Evolutionary conservation across 2,888 invertebrate genomes (phyloP).

Genomic region (Epinotia demarniana): DNA sequence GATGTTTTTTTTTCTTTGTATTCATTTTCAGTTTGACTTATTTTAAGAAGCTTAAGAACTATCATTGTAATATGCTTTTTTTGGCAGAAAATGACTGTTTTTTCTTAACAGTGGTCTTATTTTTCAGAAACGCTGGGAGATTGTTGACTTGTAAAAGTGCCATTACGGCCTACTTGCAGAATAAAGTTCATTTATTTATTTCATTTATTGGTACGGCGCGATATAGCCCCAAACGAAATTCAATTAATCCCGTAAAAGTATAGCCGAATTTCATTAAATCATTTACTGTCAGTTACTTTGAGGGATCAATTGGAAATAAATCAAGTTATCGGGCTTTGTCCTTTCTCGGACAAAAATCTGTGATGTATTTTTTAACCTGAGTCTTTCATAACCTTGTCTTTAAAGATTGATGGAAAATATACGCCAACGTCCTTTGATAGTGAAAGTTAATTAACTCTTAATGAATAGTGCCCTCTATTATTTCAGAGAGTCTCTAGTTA

Average conservation of each 20-base stretch:
- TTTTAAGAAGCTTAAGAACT: no score
- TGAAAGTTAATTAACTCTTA: constrained; percentile 18
- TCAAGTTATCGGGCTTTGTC: constrained; percentile 31
- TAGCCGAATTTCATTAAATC: constrained; percentile 21
- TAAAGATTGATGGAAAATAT: constrained; percentile 25
- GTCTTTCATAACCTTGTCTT: constrained; percentile 13
- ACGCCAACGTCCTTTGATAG: not conserved
- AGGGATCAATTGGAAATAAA: constrained; percentile 35
- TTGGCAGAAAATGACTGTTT: no score
- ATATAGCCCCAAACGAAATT: not conserved
- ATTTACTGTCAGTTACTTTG: constrained; percentile 18
- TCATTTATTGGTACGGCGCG: not conserved
- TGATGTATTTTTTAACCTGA: constrained; percentile 24
- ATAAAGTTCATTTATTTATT: no score
- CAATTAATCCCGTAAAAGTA: constrained; percentile 1
- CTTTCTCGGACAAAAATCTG: constrained; percentile 24
- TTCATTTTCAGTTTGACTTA: no score
- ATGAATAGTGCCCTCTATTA: constrained; percentile 4
- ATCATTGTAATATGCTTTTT: no score
- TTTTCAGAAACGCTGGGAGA: no score
- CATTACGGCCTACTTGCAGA: no score
- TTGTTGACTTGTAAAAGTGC: no score
- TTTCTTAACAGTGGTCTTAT: no score
- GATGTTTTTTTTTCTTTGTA: no score
- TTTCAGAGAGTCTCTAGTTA: not conserved